Evolutionary conservation across 1,140 invertebrate species (phyloP).

Genomic region (Venturia canescens): DNA sequence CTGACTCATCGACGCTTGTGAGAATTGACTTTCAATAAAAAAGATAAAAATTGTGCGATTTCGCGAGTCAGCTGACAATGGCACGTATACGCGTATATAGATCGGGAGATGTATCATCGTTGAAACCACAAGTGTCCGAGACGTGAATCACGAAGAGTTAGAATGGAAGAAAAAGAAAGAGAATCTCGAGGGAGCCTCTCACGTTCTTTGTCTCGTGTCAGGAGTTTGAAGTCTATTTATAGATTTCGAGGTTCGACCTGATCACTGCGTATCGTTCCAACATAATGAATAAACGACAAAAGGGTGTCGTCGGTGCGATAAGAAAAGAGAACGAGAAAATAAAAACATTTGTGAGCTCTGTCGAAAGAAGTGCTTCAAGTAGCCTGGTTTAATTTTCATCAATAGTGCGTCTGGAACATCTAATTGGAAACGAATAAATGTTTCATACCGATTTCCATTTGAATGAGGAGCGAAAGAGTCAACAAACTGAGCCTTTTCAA

Average conservation of each 20-base stretch:
- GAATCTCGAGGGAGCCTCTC: neutral
- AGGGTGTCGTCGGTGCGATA: neutral
- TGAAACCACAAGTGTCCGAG: slow-evolving; percentile 24
- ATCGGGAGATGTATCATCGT: slow-evolving; percentile 26
- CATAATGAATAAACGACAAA: neutral
- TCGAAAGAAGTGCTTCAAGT: no score
- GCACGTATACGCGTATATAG: neutral
- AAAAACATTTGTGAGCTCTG: no score
- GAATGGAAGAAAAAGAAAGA: neutral
- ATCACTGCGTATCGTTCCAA: neutral
- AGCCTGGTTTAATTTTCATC: no score
- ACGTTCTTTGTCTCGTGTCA: slow-evolving; percentile 28
- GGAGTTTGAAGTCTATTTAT: slow-evolving; percentile 33
- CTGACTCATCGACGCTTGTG: no score
- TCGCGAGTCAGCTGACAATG: neutral
- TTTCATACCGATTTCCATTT: no score
- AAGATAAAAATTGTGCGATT: neutral
- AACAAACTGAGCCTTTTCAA: no score
- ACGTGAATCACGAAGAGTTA: neutral
- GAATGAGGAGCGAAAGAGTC: no score
- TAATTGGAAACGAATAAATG: no score
- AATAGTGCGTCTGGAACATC: no score
- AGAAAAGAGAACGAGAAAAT: neutral
- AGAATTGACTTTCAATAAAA: neutral
- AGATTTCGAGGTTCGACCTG: slow-evolving; percentile 29